A percentile compares a stretch with the other conserved stretches of the same genome.
Conservation (phyloP, 2,888 invertebrate genomes). For the Hofmannophila pseudospretella region DNA sequence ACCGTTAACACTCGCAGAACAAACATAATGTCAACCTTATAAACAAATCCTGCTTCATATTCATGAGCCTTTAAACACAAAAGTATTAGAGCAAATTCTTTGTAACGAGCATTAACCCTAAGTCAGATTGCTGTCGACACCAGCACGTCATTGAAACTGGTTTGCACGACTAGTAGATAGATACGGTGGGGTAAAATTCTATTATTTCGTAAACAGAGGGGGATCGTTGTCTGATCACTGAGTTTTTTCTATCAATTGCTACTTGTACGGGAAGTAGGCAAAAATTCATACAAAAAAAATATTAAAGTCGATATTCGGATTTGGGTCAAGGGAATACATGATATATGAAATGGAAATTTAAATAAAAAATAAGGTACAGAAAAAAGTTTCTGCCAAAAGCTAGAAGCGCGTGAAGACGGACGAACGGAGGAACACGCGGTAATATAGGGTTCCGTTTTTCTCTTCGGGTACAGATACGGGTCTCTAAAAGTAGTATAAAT, state of each 20-base stretch:
- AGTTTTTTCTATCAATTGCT: conserved; percentile 1
- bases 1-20: conserved; percentile 51
- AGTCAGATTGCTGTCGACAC: conserved; percentile 30
- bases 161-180: conserved; percentile 37
- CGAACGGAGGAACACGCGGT: too few relatives aligned
- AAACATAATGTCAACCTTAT: conserved; percentile 30
- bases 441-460: too few relatives aligned
- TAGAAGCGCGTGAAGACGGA: too few relatives aligned
- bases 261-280: neutral
- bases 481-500: too few relatives aligned
- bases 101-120: conserved; percentile 14
- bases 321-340: too few relatives aligned
- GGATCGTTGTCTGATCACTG: conserved; percentile 1
- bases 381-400: too few relatives aligned
- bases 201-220: conserved; percentile 13
- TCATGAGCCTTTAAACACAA: conserved; percentile 31
- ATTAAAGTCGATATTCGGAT: too few relatives aligned
- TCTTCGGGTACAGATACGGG: too few relatives aligned
- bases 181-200: conserved; percentile 22
- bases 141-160: conserved; percentile 33
- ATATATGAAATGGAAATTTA: too few relatives aligned
- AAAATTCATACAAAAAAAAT: too few relatives aligned
- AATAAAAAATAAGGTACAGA: too few relatives aligned
- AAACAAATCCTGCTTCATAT: conserved; percentile 40
- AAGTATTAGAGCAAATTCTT: conserved; percentile 27